phyloP scores from a whole-genome alignment of 2,113 vertebrate genomes.

The Callionymus lyra region DNA sequence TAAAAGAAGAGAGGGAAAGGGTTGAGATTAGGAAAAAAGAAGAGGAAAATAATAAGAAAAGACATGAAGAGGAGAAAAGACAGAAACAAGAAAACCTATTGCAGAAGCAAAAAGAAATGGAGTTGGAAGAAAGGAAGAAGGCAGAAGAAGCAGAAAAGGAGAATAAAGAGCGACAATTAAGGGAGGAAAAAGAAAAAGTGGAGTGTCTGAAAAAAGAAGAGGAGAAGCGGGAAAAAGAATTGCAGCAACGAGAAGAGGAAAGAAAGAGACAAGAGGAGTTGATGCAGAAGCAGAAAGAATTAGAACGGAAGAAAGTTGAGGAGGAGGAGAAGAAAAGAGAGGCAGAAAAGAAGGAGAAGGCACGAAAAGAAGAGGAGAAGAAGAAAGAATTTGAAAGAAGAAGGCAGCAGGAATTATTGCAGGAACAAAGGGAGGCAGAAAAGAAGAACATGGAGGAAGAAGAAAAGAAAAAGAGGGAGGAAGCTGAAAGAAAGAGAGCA shows the following conservation, averaged over 20 bases:
- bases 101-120: too few relatives aligned
- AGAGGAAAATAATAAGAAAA: neutral
- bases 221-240: neutral
- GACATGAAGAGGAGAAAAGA: neutral
- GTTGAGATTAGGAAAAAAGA: constrained; percentile 5
- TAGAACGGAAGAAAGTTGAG: neutral
- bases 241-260: neutral
- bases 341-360: neutral
- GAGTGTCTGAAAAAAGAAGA: neutral
- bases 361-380: neutral
- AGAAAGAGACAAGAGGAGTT: neutral
- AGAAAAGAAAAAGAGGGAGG: neutral
- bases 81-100: neutral
- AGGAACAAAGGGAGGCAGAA: neutral
- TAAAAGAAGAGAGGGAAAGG: neutral
- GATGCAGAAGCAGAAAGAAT: neutral
- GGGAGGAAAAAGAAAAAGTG: neutral
- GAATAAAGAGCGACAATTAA: neutral
- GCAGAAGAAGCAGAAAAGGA: constrained; percentile 3
- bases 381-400: constrained; percentile 1
- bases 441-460: neutral
- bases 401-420: neutral
- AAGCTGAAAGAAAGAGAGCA: neutral
- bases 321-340: neutral
- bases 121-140: neutral